Conservation (phyloP, 2,888 invertebrate species). For the Clepsis dumicolana region DNA sequence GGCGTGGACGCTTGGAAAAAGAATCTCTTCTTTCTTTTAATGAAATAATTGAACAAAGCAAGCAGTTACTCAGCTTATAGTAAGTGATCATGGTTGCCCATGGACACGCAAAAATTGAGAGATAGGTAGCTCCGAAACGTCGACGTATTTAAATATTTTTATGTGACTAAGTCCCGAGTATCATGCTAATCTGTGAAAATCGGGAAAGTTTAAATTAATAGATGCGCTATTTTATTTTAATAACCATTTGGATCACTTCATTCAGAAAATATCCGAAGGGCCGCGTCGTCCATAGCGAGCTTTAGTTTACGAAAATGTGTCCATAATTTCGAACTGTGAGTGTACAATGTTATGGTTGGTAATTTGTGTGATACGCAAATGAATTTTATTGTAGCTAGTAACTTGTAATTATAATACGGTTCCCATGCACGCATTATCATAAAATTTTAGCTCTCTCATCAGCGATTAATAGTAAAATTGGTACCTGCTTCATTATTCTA, state of each 20-base stretch:
- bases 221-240: not conserved
- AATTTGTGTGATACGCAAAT: not conserved
- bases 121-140: too few species aligned
- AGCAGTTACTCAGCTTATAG: too few species aligned
- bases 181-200: too few species aligned
- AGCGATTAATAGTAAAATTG: not conserved
- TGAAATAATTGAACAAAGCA: too few species aligned
- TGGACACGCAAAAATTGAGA: too few species aligned
- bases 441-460: not conserved
- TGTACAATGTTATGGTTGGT: not conserved
- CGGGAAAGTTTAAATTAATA: too few species aligned
- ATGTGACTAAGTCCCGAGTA: too few species aligned
- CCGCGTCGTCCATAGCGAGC: not conserved
- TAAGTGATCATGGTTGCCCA: too few species aligned
- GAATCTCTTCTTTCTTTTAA: not conserved
- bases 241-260: too few species aligned
- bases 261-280: not conserved
- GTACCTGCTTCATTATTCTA: not conserved
- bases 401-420: not conserved
- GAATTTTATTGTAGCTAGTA: not conserved
- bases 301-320: constrained; percentile 10
- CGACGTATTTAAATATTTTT: too few species aligned
- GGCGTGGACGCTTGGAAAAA: constrained; percentile 7
- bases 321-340: not conserved
- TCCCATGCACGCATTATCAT: not conserved